Evolutionary conservation across 2,113 vertebrate genomes (phyloP), one percentile per base, ranked within the genome.

Genomic region (Accipiter virgatus): DNA sequence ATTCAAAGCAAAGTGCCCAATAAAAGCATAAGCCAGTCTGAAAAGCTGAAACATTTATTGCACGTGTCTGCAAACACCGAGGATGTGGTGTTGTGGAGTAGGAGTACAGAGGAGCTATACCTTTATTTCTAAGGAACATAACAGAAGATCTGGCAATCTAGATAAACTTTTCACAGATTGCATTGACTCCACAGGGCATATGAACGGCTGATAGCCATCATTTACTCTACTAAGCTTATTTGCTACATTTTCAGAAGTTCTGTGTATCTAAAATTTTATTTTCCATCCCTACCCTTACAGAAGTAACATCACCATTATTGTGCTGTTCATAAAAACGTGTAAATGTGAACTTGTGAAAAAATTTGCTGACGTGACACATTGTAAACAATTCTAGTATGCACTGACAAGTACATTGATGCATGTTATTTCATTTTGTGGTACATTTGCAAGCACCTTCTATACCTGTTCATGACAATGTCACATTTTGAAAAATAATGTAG

Each of bases 141-240:
- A 43, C 25, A 94, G 91, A 95, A 93, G 88, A 97, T 95, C 61
- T 93, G 92, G 25, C 36, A 81, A 58, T 93, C 80, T 81, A 91
- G 85, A 94, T 94, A 95, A 98, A 66, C 50, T 91, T 96, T 95
- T 92, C 78, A 72, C 43, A 95, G 86, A 90, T 62, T 94, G 31
- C 38, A 55, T 95, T 86, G 84, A 90, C 73, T 97, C 70, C 55
- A 73, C 58, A 80, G 86, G 74, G 21, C 65, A 59, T 32, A n/a
- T 47, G 61, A 92, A 78, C 29, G 63, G 48, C 53, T 92, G 90
- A 96, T 93, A 95, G 58, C 56, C 52, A 80, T 97, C 63, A 8
- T 67, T 86, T 93, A 50, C 42, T 47, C 14, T n/a, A 40, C 56
- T 65, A 78, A 97, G 42, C n/a, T 94, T 90, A 79, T 93, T 96